phyloP scores from a whole-genome alignment of 1,140 invertebrate species.

The Drosophila ambigua region DNA sequence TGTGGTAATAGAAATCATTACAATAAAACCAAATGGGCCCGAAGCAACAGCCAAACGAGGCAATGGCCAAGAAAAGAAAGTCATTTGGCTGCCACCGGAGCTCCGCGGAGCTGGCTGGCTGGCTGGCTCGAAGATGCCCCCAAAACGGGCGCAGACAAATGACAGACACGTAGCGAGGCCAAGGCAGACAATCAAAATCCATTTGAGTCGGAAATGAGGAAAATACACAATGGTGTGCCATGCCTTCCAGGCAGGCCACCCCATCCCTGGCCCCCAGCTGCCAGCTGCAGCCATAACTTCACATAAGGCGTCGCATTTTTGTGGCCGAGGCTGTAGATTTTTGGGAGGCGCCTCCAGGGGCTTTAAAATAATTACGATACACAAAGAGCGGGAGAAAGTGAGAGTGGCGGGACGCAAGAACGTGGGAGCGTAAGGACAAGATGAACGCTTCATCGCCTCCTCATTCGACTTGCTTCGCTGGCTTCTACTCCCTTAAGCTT shows the following conservation, averaged over 20 bases:
- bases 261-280: conserved; percentile 14
- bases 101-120: too few species aligned
- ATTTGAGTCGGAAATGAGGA: conserved; percentile 78
- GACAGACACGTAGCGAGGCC: conserved; percentile 71
- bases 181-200: conserved; percentile 78
- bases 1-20: conserved; percentile 81
- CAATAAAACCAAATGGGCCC: conserved; percentile 78
- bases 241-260: not conserved
- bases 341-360: conserved; percentile 50
- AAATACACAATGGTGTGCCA: conserved; percentile 60
- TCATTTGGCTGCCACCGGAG: conserved; percentile 64
- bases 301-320: conserved; percentile 44
- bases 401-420: not conserved
- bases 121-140: conserved; percentile 21
- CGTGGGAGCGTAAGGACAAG: conserved; percentile 11
- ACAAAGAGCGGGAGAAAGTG: conserved; percentile 1
- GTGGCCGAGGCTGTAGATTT: conserved; percentile 23
- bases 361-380: conserved; percentile 68
- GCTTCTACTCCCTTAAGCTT: conserved; percentile 35
- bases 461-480: conserved; percentile 52
- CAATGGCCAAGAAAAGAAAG: conserved; percentile 70
- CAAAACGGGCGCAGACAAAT: conserved; percentile 77
- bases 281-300: conserved; percentile 41
- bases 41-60: conserved; percentile 72
- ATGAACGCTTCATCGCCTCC: conserved; percentile 48